A percentile compares a stretch with the other conserved stretches of the same genome.
Evolutionary conservation across 2,888 invertebrate species (phyloP).

Genomic region (Harpalus rubripes): DNA sequence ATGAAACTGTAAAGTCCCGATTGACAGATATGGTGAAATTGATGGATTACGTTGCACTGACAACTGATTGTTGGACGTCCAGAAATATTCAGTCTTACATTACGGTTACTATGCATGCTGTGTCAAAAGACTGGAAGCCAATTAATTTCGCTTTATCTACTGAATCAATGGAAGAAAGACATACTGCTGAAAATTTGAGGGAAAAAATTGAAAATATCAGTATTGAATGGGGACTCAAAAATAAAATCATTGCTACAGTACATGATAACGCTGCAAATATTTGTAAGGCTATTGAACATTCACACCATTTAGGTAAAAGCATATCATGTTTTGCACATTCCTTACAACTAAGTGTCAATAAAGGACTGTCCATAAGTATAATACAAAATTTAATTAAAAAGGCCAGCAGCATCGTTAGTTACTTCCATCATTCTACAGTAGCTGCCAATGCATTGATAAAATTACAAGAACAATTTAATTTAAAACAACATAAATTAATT

Average conservation of each 20-base stretch:
- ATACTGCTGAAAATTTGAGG: conserved; percentile 54
- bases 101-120: conserved; percentile 62
- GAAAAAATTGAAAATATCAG: conserved; percentile 29
- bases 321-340: conserved; percentile 46
- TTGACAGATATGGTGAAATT: too few relatives aligned
- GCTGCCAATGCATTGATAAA: conserved; percentile 42
- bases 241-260: conserved; percentile 14
- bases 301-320: conserved; percentile 40
- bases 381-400: conserved; percentile 29
- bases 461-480: conserved; percentile 35
- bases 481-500: conserved; percentile 56
- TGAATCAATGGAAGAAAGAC: conserved; percentile 50
- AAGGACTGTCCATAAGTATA: conserved; percentile 53
- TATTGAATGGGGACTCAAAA: conserved; percentile 56
- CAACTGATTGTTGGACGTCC: conserved; percentile 67
- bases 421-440: conserved; percentile 64
- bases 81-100: conserved; percentile 62
- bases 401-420: conserved; percentile 59
- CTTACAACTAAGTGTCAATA: conserved; percentile 52
- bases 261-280: too few relatives aligned
- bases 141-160: conserved; percentile 53
- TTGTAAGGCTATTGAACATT: conserved; percentile 23
- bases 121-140: conserved; percentile 41
- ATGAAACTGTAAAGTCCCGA: not conserved
- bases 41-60: conserved; percentile 47